phyloP scores from a whole-genome alignment of 2,113 vertebrate genomes.

The Elephas maximus region DNA sequence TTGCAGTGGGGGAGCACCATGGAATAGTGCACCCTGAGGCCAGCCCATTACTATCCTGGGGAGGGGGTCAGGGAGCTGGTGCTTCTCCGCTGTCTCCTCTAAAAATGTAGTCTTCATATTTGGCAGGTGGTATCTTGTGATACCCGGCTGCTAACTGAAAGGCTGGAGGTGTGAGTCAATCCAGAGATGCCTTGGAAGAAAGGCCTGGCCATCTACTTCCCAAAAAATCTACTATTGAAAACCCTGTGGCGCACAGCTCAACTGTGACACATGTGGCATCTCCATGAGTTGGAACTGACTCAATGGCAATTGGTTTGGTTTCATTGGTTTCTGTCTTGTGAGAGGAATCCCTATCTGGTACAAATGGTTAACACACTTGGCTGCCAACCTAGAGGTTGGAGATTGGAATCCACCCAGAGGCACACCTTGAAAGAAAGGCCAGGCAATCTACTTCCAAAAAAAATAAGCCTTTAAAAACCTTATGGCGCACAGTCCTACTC shows the following conservation, averaged over 20 bases:
- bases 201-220: too few relatives aligned
- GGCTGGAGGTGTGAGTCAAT: background rate
- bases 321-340: background rate
- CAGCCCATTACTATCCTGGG: background rate
- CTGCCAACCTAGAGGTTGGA: too few relatives aligned
- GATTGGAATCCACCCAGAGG: background rate
- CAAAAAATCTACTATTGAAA: background rate
- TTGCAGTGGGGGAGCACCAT: accelerated
- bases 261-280: background rate
- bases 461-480: background rate
- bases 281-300: background rate
- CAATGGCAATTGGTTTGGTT: background rate
- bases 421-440: background rate
- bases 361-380: too few relatives aligned
- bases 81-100: background rate
- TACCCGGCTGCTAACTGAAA: background rate
- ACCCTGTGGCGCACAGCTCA: background rate
- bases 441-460: background rate
- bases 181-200: background rate
- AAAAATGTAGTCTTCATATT: background rate
- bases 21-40: background rate
- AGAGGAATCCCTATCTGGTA: background rate
- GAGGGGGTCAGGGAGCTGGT: too few relatives aligned
- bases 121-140: background rate
- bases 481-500: background rate